These are phyloP conservation scores for Phaenicophaeus curvirostris DNA, from an alignment of 2,797 vertebrate species.

Conservation along the genomic window DNA sequence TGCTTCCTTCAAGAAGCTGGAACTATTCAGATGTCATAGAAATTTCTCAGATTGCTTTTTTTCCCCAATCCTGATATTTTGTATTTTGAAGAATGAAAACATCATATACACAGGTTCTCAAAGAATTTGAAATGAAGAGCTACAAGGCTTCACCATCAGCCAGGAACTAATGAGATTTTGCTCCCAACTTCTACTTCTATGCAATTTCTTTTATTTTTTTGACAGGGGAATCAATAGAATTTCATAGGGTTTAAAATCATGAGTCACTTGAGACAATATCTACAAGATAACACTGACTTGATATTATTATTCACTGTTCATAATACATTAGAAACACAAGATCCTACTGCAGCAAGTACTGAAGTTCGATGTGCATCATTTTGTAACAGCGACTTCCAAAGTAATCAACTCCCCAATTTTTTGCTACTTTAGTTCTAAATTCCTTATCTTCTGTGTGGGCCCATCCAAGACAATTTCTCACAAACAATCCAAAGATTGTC, in stretches of 20 bases:
- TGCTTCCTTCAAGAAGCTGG: neutral
- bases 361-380: neutral
- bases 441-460: neutral
- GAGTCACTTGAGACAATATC: neutral
- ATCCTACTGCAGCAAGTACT: neutral
- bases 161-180: neutral
- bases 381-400: neutral
- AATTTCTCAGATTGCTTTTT: neutral
- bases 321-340: neutral
- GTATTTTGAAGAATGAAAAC: neutral
- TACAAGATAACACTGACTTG: neutral
- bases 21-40: neutral
- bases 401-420: rapidly evolving
- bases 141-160: neutral
- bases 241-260: neutral
- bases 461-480: neutral
- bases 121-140: neutral
- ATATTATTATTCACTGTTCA: neutral
- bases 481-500: rapidly evolving
- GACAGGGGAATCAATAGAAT: neutral
- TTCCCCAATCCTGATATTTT: neutral
- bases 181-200: neutral
- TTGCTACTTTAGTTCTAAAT: neutral
- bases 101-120: neutral
- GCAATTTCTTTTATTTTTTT: neutral